Conservation (phyloP, 2,888 invertebrate genomes). For the Laothoe populi region DNA sequence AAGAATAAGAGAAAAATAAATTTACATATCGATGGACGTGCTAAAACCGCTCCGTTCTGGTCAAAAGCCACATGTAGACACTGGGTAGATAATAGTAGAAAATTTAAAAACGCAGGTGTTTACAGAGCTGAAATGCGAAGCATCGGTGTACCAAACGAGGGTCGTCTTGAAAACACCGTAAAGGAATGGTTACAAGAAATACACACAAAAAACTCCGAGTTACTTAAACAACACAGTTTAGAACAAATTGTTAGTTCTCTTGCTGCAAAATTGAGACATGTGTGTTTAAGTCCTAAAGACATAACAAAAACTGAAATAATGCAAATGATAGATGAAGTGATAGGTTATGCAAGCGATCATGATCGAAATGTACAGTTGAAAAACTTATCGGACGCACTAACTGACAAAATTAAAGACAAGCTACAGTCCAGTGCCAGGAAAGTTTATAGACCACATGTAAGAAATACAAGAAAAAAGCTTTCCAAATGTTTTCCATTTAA, state of each 20-base stretch:
- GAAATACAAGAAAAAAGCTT: background rate
- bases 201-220: conserved; percentile 43
- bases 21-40: background rate
- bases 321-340: conserved; percentile 49
- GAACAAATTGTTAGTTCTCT: conserved; percentile 40
- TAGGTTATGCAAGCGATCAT: conserved; percentile 38
- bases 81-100: background rate
- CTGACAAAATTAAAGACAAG: conserved; percentile 8
- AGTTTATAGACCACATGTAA: conserved; percentile 35
- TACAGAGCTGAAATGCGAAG: background rate
- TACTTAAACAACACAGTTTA: conserved; percentile 40
- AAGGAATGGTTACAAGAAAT: conserved; percentile 52
- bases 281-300: conserved; percentile 39
- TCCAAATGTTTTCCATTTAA: conserved; percentile 24
- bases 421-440: background rate
- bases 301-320: conserved; percentile 43
- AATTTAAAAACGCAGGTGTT: background rate
- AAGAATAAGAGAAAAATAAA: conserved; percentile 27
- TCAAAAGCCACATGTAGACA: background rate
- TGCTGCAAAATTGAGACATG: conserved; percentile 42
- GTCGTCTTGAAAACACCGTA: conserved; percentile 42
- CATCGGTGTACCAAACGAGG: background rate
- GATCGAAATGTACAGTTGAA: conserved; percentile 33
- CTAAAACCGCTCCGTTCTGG: conserved; percentile 10
- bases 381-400: conserved; percentile 26